phyloP scores from a whole-genome alignment of 1,140 invertebrate genomes.

The Lepeophtheirus salmonis region DNA sequence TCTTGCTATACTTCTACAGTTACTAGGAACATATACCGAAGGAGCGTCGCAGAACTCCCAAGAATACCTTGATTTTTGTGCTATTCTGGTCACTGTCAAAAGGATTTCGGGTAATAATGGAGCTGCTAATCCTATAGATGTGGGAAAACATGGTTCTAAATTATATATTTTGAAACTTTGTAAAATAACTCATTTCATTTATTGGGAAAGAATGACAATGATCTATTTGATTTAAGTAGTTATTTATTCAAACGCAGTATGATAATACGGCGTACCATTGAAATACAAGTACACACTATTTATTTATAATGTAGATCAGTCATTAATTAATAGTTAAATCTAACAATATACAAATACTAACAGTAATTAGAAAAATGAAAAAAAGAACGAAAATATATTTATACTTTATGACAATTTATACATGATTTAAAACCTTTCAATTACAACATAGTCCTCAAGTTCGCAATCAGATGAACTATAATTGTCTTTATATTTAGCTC shows the following conservation, averaged over 20 bases:
- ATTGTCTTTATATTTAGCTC: neutral
- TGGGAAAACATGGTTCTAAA: neutral
- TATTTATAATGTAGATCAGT: neutral
- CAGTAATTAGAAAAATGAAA: neutral
- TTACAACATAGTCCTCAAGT: neutral
- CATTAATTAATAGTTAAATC: neutral
- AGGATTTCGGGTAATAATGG: constrained; percentile 78
- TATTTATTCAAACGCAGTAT: neutral
- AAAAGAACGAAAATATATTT: neutral
- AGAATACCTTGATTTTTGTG: neutral
- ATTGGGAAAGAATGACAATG: too few species aligned
- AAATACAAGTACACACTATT: neutral
- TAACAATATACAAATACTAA: neutral
- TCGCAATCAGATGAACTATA: neutral
- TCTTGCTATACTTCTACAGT: constrained; percentile 12
- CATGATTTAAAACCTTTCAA: neutral
- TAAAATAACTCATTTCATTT: too few species aligned
- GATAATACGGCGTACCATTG: neutral
- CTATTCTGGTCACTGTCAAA: constrained; percentile 60
- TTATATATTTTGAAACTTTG: too few species aligned
- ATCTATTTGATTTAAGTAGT: too few species aligned
- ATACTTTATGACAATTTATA: neutral
- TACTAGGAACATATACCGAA: constrained; percentile 4
- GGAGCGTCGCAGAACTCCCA: constrained; percentile 7
- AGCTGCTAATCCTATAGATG: constrained; percentile 48